Percentiles rank a stretch among this genome's conserved stretches.
These are phyloP conservation scores for Erinaceus europaeus DNA, from an alignment of 2,113 vertebrate species.

Conservation along the genomic window DNA sequence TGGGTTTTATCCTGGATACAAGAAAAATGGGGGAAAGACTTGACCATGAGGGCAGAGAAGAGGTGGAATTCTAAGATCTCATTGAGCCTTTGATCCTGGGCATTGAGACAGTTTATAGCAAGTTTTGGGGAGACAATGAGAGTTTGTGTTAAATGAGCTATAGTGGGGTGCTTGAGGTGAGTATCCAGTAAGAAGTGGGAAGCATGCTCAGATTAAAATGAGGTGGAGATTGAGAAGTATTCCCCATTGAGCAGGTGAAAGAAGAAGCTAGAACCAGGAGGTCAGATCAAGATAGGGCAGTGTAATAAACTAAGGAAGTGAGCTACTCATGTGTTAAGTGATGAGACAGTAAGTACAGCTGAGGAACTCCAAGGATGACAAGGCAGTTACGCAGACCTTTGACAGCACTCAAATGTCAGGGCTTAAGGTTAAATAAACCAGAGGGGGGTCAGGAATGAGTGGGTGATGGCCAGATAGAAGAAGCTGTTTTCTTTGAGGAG, in stretches of 20 bases:
- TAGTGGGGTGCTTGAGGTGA: not conserved
- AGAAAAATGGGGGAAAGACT: too few species aligned
- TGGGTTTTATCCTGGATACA: too few species aligned
- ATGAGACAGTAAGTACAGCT: not conserved
- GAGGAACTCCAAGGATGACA: not conserved
- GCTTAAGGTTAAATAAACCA: not conserved
- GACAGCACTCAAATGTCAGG: not conserved
- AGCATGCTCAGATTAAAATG: not conserved
- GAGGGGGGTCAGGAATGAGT: not conserved
- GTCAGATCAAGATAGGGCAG: not conserved
- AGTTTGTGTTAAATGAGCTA: not conserved
- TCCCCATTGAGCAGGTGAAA: not conserved
- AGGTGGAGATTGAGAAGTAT: not conserved
- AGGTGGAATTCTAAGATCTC: constrained; percentile 15
- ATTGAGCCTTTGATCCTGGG: not conserved
- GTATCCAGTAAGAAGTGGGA: not conserved
- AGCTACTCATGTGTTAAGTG: not conserved
- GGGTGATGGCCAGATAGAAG: not conserved
- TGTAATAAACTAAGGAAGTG: not conserved
- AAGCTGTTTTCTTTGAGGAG: not conserved
- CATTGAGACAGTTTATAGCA: not conserved
- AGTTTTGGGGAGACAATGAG: not conserved
- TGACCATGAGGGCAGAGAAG: not conserved
- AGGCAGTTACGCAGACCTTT: not conserved
- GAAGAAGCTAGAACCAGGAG: not conserved